phyloP scores from a whole-genome alignment of 2,888 invertebrate species.

The Morpho helenor region DNA sequence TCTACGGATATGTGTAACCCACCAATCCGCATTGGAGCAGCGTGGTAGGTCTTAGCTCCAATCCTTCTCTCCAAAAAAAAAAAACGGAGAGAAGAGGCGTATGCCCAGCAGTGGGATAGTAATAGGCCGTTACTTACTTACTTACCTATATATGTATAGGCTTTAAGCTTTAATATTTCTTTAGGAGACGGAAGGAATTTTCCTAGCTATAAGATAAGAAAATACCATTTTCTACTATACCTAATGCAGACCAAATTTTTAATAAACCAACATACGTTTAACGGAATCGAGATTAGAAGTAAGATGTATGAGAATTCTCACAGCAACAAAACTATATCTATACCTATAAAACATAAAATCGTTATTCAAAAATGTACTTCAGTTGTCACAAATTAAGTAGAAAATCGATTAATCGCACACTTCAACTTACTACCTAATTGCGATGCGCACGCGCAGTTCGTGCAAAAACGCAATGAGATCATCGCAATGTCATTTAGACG shows the following conservation, averaged over 20 bases:
- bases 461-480: slow-evolving; percentile 74
- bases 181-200: too few species aligned
- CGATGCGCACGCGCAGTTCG: slow-evolving; percentile 35
- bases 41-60: too few species aligned
- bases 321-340: slow-evolving; percentile 19
- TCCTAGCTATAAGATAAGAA: too few species aligned
- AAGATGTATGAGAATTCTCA: slow-evolving; percentile 37
- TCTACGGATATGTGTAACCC: too few species aligned
- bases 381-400: neutral
- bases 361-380: slow-evolving; percentile 17
- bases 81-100: too few species aligned
- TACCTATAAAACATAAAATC: neutral
- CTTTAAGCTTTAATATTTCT: too few species aligned
- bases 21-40: too few species aligned
- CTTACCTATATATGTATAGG: too few species aligned
- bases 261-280: neutral
- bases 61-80: too few species aligned
- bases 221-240: too few species aligned
- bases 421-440: slow-evolving; percentile 17
- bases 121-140: too few species aligned
- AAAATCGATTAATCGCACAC: slow-evolving; percentile 3
- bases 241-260: neutral
- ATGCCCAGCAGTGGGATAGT: too few species aligned
- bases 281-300: neutral
- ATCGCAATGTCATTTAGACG: slow-evolving; percentile 56